Base-by-base conservation (phyloP, 1,140 invertebrate genomes). In the Vanessa atalanta region DNA sequence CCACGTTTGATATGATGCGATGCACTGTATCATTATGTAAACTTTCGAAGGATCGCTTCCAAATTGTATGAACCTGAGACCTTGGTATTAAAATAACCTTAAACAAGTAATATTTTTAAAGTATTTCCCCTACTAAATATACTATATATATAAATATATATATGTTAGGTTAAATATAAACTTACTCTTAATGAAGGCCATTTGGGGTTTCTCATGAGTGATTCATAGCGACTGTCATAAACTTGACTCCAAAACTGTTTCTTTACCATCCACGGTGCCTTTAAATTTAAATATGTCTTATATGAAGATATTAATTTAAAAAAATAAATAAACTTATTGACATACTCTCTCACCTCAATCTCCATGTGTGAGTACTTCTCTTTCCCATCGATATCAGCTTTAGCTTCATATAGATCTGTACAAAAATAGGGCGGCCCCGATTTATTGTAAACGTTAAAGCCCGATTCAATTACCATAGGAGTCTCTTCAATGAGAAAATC, bases 1-100 rank as follows among this genome's bases (percentile, higher is more conserved):
- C 95, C 93, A 98, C 96, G 87, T 97, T 97, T 48, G 83, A 84
- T 69, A 91, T 51, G 55, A 91, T 91, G 61, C 79, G 84, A 16
- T 61, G 77, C 1, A 87, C 88, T 0, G 76, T 81, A 9, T 87
- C 79, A 48, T 86, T 88, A 48, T 88, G 84, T 53, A 85, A 81
- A 47, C 76, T 73, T 65, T 88, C 83, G 76, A 89, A 91, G 12
- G 84, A 72, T 60, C 76, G 77, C 70, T 83, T 88, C 89, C 88
- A 91, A 72, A 88, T 86, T 8, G 82, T 77, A 63, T 89, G 80
- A 1, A 90, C 85, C 20, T 85, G 80, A 3, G 82, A 80, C 8
- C 82, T 79, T 11, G 89, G 88, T 20, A 90, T 64, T 68, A 91
- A 68, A 65, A 91, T 86, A 14, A 90, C 89, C 89, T 91, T 60